A percentile compares a stretch with the other conserved stretches of the same genome.
Conservation (phyloP, 2,797 vertebrate species). For the Acipenser oxyrinchus region DNA sequence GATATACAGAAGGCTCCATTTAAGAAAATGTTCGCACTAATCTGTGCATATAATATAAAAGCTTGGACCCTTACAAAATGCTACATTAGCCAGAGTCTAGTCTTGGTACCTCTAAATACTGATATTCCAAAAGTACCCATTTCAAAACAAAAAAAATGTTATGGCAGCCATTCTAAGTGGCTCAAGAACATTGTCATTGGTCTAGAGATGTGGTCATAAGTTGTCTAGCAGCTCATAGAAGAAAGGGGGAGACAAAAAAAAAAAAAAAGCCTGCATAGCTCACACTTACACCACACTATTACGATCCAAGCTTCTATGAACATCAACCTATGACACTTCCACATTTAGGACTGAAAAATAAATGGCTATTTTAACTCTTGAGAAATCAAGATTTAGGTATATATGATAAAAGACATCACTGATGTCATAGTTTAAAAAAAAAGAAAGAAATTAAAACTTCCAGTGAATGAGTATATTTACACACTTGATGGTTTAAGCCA, state of each 20-base stretch:
- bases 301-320: slow-evolving; percentile 68
- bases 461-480: slow-evolving; percentile 88
- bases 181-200: slow-evolving; percentile 69
- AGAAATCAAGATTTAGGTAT: slow-evolving; percentile 99
- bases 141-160: slow-evolving; percentile 56
- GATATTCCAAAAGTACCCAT: slow-evolving; percentile 72
- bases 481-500: slow-evolving; percentile 58
- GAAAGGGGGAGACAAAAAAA: slow-evolving; percentile 35
- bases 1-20: slow-evolving; percentile 54
- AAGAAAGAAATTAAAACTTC: slow-evolving; percentile 62
- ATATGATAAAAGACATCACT: slow-evolving; percentile 98
- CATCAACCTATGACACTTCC: slow-evolving; percentile 62
- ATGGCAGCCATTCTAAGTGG: slow-evolving; percentile 69
- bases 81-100: slow-evolving; percentile 71
- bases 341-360: slow-evolving; percentile 78
- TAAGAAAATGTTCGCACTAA: slow-evolving; percentile 48
- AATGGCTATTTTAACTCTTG: slow-evolving; percentile 96
- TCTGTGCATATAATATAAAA: slow-evolving; percentile 69
- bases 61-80: slow-evolving; percentile 58
- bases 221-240: slow-evolving; percentile 53
- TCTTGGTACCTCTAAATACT: slow-evolving; percentile 83
- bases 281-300: slow-evolving; percentile 79
- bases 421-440: slow-evolving; percentile 92
- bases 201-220: slow-evolving; percentile 55
- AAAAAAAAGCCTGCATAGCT: slow-evolving; percentile 65